Evolutionary conservation across 2,888 invertebrate genomes (phyloP), one percentile per base, ranked within the genome.

Genomic region (Agrotis segetum): DNA sequence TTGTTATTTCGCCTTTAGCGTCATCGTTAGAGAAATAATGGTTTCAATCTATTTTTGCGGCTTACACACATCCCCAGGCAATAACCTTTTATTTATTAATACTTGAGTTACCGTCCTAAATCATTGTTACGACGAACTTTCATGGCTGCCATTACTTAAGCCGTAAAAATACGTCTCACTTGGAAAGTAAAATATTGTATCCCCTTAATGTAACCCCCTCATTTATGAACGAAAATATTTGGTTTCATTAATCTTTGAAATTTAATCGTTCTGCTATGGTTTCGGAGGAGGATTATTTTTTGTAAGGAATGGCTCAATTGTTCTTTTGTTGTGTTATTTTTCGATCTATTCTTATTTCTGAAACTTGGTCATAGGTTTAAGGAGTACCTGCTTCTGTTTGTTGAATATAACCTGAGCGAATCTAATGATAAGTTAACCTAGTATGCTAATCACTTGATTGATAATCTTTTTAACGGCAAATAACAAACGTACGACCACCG

Each of bases 131-230:
- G 77, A 81, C 81, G 77, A 80, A 85, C 82, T 88, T 89, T 90
- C 88, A 89, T 85, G 87, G 85, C 71, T 71, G 79, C 83, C 84
- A 84, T 90, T 87, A 88, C 79, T 82, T 83, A 70, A 77, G 84
- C 81, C 85, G 85, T 90, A 88, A 88, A 89, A 85, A 77, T 78
- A 77, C 76, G 74, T 60, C 72, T 70, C 64, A 79, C 75, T 77
- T 73, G 21, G 61, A 67, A 69, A 67, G 66, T 62, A 74, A 77
- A 74, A 64, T 77, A 74, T 63, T 40, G 46, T 69, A 44, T 52
- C 34, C 58, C 63, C 59, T 47, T 62, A 64, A 34, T 46, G 49
- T 47, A 16, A 34, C 60, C 59, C 59, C 67, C 67, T 55, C 29
- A 44, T 5, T 50, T 58, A 60, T 50, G 50, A 47, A 60, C 50